Conservation (phyloP, 2,113 vertebrate genomes). For the Barnardius zonarius region DNA sequence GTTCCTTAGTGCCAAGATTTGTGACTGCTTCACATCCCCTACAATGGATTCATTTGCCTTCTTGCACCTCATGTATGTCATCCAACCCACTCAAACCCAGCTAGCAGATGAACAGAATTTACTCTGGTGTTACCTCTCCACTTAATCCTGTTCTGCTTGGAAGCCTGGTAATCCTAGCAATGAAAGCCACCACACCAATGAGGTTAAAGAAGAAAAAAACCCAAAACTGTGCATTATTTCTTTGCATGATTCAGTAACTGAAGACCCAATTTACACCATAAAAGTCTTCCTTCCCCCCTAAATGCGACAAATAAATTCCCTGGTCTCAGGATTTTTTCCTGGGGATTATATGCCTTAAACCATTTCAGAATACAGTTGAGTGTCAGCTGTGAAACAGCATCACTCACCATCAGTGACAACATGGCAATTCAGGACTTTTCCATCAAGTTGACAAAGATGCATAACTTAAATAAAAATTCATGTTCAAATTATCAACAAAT, state of each 20-base stretch:
- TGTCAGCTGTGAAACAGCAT: not conserved
- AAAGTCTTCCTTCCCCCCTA: not conserved
- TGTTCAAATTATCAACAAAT: conserved; percentile 56
- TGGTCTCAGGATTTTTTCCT: not conserved
- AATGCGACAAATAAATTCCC: not conserved
- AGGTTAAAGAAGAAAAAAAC: not conserved
- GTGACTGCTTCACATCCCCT: not conserved
- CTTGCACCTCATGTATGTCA: not conserved
- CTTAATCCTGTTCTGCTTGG: not conserved
- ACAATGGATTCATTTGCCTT: not conserved
- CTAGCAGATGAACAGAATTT: not conserved
- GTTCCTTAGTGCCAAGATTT: not conserved
- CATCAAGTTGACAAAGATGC: conserved; percentile 49
- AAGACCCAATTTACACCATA: not conserved
- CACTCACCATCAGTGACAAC: not conserved
- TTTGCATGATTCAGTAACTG: not conserved
- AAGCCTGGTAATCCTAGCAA: not conserved
- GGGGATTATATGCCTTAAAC: not conserved
- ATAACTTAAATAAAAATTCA: conserved; percentile 51
- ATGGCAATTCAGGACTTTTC: not conserved
- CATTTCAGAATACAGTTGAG: not conserved
- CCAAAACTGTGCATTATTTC: not conserved
- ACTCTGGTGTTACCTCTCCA: not conserved
- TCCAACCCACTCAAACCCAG: not conserved
- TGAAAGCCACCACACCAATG: not conserved